Conservation (phyloP, 2,888 invertebrate species). For the Eupithecia insigniata region DNA sequence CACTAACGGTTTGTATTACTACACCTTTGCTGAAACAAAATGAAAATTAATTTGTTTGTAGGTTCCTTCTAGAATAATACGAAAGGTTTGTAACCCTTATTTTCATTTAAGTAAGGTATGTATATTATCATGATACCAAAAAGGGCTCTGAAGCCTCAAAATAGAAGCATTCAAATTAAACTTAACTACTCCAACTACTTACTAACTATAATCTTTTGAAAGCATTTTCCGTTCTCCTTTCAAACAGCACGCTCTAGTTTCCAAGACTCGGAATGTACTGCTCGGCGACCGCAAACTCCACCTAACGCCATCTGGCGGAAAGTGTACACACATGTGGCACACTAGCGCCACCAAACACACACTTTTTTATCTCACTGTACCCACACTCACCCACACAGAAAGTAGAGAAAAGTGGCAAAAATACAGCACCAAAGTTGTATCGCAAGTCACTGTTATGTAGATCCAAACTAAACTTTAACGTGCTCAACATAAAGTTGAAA, state of each 20-base stretch:
- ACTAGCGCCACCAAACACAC: slow-evolving; percentile 74
- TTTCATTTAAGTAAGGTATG: background rate
- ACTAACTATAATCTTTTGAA: slow-evolving; percentile 59
- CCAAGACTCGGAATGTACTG: slow-evolving; percentile 45
- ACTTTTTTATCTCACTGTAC: slow-evolving; percentile 59
- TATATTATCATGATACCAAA: background rate
- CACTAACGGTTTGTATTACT: slow-evolving; percentile 43
- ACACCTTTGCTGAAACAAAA: background rate
- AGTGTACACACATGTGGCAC: slow-evolving; percentile 56
- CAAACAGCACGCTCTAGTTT: slow-evolving; percentile 55
- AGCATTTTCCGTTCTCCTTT: slow-evolving; percentile 65
- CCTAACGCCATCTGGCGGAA: slow-evolving; percentile 69
- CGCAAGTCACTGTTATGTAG: slow-evolving; percentile 18
- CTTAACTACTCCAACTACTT: slow-evolving; percentile 49
- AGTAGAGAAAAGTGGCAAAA: slow-evolving; percentile 70
- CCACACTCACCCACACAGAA: slow-evolving; percentile 64
- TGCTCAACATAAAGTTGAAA: slow-evolving; percentile 30
- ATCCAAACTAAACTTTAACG: slow-evolving; percentile 21
- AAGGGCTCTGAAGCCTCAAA: slow-evolving; percentile 20
- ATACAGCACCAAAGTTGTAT: slow-evolving; percentile 51
- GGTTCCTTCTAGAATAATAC: too few species aligned
- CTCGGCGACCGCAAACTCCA: slow-evolving; percentile 57
- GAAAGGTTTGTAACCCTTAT: background rate
- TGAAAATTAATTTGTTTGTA: background rate
- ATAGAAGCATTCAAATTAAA: slow-evolving; percentile 44